These are phyloP conservation scores for Syrista parreyssii DNA, from an alignment of 2,888 invertebrate species.

Conservation along the genomic window DNA sequence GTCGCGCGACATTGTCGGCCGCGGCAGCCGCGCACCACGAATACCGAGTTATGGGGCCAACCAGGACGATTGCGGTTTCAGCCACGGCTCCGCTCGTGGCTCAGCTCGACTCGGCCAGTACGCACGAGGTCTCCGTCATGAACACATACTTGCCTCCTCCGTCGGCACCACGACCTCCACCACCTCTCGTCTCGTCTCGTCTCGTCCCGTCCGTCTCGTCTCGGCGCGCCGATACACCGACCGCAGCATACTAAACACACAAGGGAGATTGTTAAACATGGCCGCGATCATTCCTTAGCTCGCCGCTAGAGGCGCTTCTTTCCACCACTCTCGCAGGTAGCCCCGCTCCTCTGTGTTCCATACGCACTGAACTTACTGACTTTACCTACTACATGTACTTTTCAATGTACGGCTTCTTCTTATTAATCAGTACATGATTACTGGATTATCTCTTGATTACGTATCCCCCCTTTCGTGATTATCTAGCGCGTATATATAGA, in stretches of 20 bases:
- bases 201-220: conserved; percentile 20
- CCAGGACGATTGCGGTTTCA: conserved; percentile 1
- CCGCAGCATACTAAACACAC: conserved; percentile 56
- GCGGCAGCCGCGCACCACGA: conserved; percentile 1
- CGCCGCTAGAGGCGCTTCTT: conserved; percentile 24
- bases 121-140: conserved; percentile 49
- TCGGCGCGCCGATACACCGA: conserved; percentile 52
- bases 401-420: not conserved
- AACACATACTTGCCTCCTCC: conserved; percentile 40
- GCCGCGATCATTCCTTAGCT: conserved; percentile 36
- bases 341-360: not conserved
- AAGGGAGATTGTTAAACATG: conserved; percentile 54
- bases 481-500: not conserved
- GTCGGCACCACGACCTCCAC: conserved; percentile 30
- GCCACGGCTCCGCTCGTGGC: conserved; percentile 30
- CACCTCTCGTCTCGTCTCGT: conserved; percentile 27
- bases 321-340: conserved; percentile 11
- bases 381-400: not conserved
- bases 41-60: conserved; percentile 6
- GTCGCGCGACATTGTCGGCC: conserved; percentile 30
- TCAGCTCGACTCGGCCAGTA: conserved; percentile 43
- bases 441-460: not conserved
- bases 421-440: not conserved
- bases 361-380: not conserved
- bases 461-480: not conserved